Percentiles rank a stretch among this genome's conserved stretches.
Evolutionary conservation across 1,140 invertebrate species (phyloP).

Genomic region (Brachionus plicatilis): DNA sequence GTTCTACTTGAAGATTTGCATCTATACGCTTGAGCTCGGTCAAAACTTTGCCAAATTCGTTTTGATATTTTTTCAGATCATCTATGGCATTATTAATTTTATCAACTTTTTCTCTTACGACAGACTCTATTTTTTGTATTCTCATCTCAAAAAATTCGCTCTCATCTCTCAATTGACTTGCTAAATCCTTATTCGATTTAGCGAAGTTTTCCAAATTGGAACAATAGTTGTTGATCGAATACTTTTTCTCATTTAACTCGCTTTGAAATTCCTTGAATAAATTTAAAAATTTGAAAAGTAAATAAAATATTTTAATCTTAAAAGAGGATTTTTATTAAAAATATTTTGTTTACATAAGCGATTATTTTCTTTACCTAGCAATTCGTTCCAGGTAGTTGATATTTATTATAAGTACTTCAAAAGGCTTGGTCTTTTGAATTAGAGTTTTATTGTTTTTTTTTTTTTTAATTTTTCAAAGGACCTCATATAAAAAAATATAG

Average conservation of each 20-base stretch:
- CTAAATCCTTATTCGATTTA: not conserved
- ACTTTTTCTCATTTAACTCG: not conserved
- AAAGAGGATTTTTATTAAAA: not conserved
- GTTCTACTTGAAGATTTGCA: not conserved
- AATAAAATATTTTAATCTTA: not conserved
- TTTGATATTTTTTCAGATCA: conserved; percentile 4
- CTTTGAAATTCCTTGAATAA: not conserved
- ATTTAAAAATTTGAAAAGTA: not conserved
- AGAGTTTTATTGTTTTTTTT: not conserved
- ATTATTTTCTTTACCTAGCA: not conserved
- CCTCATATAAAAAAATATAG: not conserved
- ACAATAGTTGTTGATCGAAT: not conserved
- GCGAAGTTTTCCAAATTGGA: not conserved
- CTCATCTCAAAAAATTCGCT: not conserved
- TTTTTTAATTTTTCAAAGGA: too few species aligned
- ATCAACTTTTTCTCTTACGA: not conserved
- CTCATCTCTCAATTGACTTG: not conserved
- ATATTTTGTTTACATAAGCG: not conserved
- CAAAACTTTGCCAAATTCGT: not conserved
- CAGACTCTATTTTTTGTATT: not conserved
- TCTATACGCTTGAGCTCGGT: not conserved
- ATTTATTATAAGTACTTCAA: not conserved
- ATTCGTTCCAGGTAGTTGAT: not conserved
- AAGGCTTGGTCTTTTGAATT: not conserved
- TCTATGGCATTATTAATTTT: not conserved